phyloP scores from a whole-genome alignment of 2,113 vertebrate genomes.

The Syngnathus typhle region DNA sequence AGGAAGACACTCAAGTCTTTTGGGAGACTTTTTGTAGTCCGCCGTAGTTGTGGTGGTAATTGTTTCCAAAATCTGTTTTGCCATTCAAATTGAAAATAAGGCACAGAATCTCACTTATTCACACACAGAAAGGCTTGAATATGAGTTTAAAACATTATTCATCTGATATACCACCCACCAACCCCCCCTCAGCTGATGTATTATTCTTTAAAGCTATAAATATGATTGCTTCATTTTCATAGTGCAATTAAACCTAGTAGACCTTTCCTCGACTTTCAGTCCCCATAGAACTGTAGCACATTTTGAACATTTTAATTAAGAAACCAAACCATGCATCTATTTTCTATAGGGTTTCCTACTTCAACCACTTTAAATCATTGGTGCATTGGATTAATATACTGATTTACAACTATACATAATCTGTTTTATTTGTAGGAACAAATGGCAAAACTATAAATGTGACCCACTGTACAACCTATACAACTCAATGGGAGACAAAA shows the following conservation, averaged over 20 bases:
- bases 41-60: slow-evolving; percentile 17
- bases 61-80: slow-evolving; percentile 40
- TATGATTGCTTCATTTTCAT: slow-evolving; percentile 21
- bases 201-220: slow-evolving; percentile 41
- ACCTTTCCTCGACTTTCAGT: slow-evolving; percentile 31
- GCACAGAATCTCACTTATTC: slow-evolving; percentile 33
- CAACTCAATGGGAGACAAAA: too few relatives aligned
- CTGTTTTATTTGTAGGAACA: too few relatives aligned
- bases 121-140: slow-evolving; percentile 34
- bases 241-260: slow-evolving; percentile 31
- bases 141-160: slow-evolving; percentile 38
- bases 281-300: slow-evolving; percentile 10
- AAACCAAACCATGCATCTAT: neutral
- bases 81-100: slow-evolving; percentile 41
- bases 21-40: slow-evolving; percentile 25
- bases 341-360: neutral
- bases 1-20: slow-evolving; percentile 21
- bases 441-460: too few relatives aligned
- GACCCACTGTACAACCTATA: too few relatives aligned
- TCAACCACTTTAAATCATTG: neutral
- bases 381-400: too few relatives aligned
- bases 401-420: too few relatives aligned
- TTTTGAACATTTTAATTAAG: neutral
- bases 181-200: neutral
- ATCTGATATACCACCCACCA: slow-evolving; percentile 20